Conservation (phyloP, 2,113 vertebrate species). For the Urocolius indicus region DNA sequence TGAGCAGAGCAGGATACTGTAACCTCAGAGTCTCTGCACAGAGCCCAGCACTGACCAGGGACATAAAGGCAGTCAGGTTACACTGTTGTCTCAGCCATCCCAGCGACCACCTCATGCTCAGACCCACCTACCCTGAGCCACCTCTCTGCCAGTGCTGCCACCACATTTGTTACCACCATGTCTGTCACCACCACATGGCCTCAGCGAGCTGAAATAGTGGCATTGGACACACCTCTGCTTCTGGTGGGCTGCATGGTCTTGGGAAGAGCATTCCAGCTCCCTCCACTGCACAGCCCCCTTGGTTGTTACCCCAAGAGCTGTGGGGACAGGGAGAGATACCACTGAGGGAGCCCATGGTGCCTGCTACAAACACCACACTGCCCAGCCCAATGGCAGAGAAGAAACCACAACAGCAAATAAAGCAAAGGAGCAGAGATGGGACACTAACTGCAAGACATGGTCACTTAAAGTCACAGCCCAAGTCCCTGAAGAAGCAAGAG, state of each 20-base stretch:
- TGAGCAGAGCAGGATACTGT: constrained; percentile 1
- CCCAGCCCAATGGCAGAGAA: background rate
- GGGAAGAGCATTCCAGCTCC: background rate
- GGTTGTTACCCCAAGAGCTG: background rate
- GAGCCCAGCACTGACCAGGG: background rate
- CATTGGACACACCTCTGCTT: background rate
- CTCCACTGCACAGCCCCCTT: background rate
- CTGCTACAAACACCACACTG: background rate
- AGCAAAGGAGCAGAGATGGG: background rate
- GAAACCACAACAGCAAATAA: background rate
- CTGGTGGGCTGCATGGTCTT: background rate
- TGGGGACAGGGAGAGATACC: background rate
- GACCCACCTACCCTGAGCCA: background rate
- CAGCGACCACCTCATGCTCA: background rate
- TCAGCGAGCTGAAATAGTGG: background rate
- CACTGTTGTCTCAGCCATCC: background rate
- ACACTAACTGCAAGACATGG: background rate
- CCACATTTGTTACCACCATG: fast-evolving
- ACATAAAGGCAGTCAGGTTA: background rate
- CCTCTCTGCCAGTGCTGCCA: background rate
- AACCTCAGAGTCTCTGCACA: background rate
- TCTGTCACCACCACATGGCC: fast-evolving
- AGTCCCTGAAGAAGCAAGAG: background rate
- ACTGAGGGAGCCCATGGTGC: too few relatives aligned
- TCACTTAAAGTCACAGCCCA: background rate